phyloP scores from a whole-genome alignment of 2,888 invertebrate genomes.

The Cantharis nigra region DNA sequence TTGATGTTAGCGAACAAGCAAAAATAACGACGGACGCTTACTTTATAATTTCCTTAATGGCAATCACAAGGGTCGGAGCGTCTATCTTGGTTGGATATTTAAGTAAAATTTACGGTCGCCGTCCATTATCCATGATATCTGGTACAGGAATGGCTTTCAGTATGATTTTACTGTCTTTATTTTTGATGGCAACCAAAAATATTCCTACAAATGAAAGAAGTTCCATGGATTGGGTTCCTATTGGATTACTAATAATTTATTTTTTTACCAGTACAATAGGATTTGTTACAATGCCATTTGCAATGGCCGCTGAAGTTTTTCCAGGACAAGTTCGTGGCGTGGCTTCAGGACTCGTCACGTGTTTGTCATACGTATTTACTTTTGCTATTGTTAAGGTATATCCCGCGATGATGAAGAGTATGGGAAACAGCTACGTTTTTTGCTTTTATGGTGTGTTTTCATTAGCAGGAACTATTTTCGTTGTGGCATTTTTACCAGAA shows the following conservation, averaged over 20 bases:
- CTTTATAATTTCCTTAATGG: slow-evolving; percentile 59
- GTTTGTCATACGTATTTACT: slow-evolving; percentile 59
- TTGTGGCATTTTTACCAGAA: slow-evolving; percentile 57
- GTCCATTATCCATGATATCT: slow-evolving; percentile 63
- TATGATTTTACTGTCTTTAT: slow-evolving; percentile 58
- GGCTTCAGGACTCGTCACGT: slow-evolving; percentile 58
- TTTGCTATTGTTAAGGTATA: slow-evolving; percentile 60
- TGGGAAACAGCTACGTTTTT: slow-evolving; percentile 58
- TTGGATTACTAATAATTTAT: slow-evolving; percentile 55
- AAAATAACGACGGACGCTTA: slow-evolving; percentile 57
- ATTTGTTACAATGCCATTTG: slow-evolving; percentile 61
- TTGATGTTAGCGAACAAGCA: slow-evolving; percentile 57
- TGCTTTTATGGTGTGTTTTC: slow-evolving; percentile 57
- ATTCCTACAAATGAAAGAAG: slow-evolving; percentile 36
- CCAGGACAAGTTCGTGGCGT: slow-evolving; percentile 60
- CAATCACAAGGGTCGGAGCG: slow-evolving; percentile 55
- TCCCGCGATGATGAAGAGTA: slow-evolving; percentile 51
- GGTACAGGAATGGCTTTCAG: slow-evolving; percentile 62
- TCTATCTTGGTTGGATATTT: slow-evolving; percentile 55
- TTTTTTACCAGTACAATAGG: slow-evolving; percentile 61
- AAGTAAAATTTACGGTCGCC: slow-evolving; percentile 62
- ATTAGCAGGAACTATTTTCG: slow-evolving; percentile 58
- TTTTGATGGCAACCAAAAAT: slow-evolving; percentile 48
- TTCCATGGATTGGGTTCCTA: slow-evolving; percentile 52
- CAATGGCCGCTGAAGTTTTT: slow-evolving; percentile 62